Evolutionary conservation across 2,888 invertebrate genomes (phyloP), one percentile per base, ranked within the genome.

Genomic region (Stenoptilia bipunctidactyla): DNA sequence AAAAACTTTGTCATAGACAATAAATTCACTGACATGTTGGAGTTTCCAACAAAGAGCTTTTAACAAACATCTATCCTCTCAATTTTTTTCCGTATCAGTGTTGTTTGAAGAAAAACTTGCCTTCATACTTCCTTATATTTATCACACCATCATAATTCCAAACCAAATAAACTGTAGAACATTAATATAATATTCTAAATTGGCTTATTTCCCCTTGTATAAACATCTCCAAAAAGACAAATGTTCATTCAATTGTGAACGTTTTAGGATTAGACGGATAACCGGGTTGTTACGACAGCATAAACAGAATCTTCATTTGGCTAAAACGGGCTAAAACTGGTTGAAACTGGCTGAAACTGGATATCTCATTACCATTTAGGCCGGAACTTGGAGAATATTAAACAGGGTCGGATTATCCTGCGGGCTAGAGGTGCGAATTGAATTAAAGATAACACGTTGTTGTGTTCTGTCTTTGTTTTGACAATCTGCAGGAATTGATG

Each of bases 331-430:
- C 20, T 20, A 8, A 20, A 20, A 25, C 37, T 36, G 37, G 37
- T 13, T 13, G 15, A 27, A 40, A 40, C 34, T 30, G 37, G 56
- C 52, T 60, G 57, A 61, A 61, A 61, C 51, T 48, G 48, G 61
- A 56, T 55, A 56, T 53, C 62, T 66, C 62, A 67, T 67, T 66
- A 69, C 59, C 67, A 66, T 66, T 64, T 60, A 55, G 56, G 57
- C 53, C 48, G 47, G 46, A 48, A 61, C 57, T 48, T 58, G 59
- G 56, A 54, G 64, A 62, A 67, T 69, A 67, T 66, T 66, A 67
- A 70, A 52, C 59, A 57, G 55, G 47, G 42, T 43, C 27, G 45
- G 54, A 39, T 58, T 57, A 62, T 62, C 61, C 49, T 51, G 48
- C 43, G 47, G 49, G 50, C 45, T 47, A 43, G 53, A 60, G 58